These are phyloP conservation scores for Tetragonula carbonaria DNA, from an alignment of 2,888 invertebrate genomes.

Conservation along the genomic window DNA sequence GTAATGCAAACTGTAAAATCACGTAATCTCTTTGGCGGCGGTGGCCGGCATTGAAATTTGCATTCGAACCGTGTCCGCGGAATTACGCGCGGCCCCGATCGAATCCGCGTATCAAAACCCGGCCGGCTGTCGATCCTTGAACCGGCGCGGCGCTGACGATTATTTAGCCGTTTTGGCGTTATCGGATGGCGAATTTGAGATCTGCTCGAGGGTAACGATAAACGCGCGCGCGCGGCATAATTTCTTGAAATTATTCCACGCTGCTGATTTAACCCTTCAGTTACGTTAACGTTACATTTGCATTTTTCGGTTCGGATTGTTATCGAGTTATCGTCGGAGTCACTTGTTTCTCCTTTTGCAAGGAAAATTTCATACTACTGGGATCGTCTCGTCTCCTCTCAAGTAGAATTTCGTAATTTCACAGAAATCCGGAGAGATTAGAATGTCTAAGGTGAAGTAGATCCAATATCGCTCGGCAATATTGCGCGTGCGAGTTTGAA, in stretches of 20 bases:
- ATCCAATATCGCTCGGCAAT: too few relatives aligned
- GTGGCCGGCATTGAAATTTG: conserved; percentile 39
- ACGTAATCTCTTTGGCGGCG: conserved; percentile 33
- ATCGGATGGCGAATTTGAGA: neutral
- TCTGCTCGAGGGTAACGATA: neutral
- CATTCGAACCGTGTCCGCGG: conserved; percentile 38
- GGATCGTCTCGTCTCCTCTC: too few relatives aligned
- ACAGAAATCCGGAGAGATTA: too few relatives aligned
- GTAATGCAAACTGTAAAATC: conserved; percentile 40
- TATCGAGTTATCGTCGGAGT: too few relatives aligned
- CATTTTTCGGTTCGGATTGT: too few relatives aligned
- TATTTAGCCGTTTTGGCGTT: conserved; percentile 19
- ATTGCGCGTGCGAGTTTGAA: too few relatives aligned
- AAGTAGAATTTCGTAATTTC: too few relatives aligned
- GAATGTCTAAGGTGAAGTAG: too few relatives aligned
- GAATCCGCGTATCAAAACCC: conserved; percentile 30
- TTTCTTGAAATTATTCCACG: conserved; percentile 16
- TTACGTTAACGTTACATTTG: neutral
- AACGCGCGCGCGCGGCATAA: neutral
- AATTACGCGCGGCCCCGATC: conserved; percentile 41
- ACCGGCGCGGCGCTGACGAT: conserved; percentile 25
- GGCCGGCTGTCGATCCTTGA: conserved; percentile 22
- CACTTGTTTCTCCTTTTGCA: too few relatives aligned
- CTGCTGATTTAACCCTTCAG: neutral
- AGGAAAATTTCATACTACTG: too few relatives aligned